Evolutionary conservation across 1,140 invertebrate genomes (phyloP), one percentile per base, ranked within the genome.

Genomic region (Cecropterus lyciades): DNA sequence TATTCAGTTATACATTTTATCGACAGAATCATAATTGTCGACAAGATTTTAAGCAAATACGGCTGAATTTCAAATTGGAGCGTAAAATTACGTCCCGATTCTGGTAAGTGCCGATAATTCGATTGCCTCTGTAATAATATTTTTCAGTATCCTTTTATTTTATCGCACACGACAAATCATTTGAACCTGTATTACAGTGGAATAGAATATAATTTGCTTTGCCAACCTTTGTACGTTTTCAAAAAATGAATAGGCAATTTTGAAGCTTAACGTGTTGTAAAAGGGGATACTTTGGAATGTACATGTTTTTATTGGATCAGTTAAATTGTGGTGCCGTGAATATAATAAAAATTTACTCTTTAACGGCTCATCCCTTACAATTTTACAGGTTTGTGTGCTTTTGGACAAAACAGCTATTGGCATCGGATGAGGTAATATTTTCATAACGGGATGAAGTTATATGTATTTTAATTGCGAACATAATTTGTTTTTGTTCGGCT

Each of bases 101-200:
- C 45, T 40, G 45, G 30, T 49, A 62, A 62, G 30, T 40, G 46
- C 49, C 57, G 57, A 49, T 62, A 62, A 62, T 62, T 62, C 57
- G 13, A 49, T 62, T 62, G 48, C 11, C 30, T 8, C 51, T 14
- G 30, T 62, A 62, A 62, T 40, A 62, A 49, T 16, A 62, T 49
- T 62, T 62, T 62, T 40, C 53, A 37, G 45, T 40, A 49, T 48
- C 27, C 15, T 17, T 49, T 60, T 43, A 7, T 62, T 49, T 62
- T 3, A 49, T 14, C 24, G n/a, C 4, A 37, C 1, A 37, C 11
- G 0, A 16, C 51, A 52, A 37, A 16, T 1, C 14, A 52, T 3
- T 52, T 37, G 15, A 14, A 37, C 15, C 51, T 7, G 0, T 52
- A n/a, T 33, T 0, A 9, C 1, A 33, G 6, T 11, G 14, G 30